These are phyloP conservation scores for Sepiola atlantica DNA, from an alignment of 2,888 invertebrate genomes.

Conservation along the genomic window DNA sequence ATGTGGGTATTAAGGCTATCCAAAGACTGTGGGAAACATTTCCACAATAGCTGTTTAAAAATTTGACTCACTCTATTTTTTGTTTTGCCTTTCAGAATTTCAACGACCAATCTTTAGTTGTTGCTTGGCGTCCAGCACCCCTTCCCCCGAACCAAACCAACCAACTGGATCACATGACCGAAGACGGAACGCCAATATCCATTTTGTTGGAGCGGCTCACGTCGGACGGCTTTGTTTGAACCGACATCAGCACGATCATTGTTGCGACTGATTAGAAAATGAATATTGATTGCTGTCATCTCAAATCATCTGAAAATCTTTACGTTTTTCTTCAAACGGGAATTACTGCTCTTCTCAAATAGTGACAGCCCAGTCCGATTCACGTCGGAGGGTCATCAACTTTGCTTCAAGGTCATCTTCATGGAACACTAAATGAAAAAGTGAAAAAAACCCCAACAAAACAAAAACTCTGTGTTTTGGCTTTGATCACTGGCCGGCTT, in stretches of 20 bases:
- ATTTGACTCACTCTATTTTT: background rate
- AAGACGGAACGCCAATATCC: background rate
- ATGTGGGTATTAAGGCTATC: too few species aligned
- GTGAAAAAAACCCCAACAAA: background rate
- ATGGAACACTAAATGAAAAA: background rate
- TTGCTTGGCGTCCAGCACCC: too few species aligned
- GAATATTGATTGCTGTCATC: background rate
- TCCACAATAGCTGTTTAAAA: background rate
- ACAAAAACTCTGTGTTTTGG: background rate
- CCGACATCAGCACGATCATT: background rate
- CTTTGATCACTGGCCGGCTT: background rate
- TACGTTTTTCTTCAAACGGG: background rate
- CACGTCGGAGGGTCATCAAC: background rate
- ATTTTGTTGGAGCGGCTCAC: background rate
- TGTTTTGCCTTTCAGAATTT: background rate
- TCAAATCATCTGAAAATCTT: background rate
- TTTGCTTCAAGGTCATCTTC: background rate
- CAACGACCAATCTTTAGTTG: background rate
- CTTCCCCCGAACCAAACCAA: background rate
- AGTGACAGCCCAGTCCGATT: background rate
- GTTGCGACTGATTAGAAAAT: background rate
- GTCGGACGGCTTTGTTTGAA: background rate
- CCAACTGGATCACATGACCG: background rate
- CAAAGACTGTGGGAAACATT: background rate
- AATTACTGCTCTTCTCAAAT: background rate